Conservation (phyloP, 1,140 invertebrate species). For the Bombus consobrinus region DNA sequence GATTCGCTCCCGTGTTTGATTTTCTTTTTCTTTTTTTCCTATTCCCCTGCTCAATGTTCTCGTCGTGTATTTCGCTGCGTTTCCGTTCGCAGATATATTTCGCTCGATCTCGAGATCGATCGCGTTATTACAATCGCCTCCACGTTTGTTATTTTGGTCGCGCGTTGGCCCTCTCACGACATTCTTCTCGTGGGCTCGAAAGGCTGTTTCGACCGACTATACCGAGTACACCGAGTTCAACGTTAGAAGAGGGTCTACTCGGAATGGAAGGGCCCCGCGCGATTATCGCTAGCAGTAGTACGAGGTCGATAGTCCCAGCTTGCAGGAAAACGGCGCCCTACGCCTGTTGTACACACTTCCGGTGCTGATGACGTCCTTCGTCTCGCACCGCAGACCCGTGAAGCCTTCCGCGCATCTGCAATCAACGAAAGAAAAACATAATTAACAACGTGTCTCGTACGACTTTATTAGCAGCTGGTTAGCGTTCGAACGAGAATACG, state of each 20-base stretch:
- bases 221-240: constrained; percentile 33
- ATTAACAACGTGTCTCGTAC: neutral
- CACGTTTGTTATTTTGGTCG: constrained; percentile 58
- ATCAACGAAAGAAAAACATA: constrained; percentile 66
- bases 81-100: constrained; percentile 23
- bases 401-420: constrained; percentile 92
- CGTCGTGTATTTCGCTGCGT: constrained; percentile 16
- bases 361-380: constrained; percentile 88
- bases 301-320: constrained; percentile 84
- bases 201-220: constrained; percentile 18
- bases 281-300: constrained; percentile 85
- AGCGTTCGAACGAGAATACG: neutral
- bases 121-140: constrained; percentile 10
- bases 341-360: constrained; percentile 86
- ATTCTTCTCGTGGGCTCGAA: constrained; percentile 56
- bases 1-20: neutral
- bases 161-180: constrained; percentile 71
- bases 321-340: constrained; percentile 84
- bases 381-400: constrained; percentile 92
- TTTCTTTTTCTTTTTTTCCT: neutral
- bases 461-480: too few relatives aligned
- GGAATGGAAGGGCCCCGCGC: constrained; percentile 75
- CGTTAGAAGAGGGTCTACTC: constrained; percentile 54
- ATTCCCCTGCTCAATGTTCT: constrained; percentile 13
- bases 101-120: constrained; percentile 37